A percentile compares a stretch with the other conserved stretches of the same genome.
Conservation (phyloP, 2,113 vertebrate genomes). For the Coptodon bakossiorum region DNA sequence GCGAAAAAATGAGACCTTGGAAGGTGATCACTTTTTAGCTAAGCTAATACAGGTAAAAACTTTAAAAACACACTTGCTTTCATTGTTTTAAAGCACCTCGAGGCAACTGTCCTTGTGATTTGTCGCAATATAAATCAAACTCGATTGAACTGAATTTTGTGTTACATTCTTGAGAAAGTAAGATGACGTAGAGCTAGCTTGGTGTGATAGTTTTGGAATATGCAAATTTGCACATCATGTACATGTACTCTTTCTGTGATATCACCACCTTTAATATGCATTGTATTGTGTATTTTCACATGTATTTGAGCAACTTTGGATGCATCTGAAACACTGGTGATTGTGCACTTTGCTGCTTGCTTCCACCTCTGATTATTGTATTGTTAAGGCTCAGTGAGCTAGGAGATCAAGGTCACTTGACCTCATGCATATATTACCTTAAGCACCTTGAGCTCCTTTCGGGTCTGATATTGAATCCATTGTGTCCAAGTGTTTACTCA, state of each 20-base stretch:
- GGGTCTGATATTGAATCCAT: background rate
- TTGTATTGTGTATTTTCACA: background rate
- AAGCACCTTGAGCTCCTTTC: background rate
- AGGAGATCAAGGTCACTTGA: background rate
- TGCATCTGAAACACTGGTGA: background rate
- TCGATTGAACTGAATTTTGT: fast-evolving
- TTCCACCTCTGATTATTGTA: background rate
- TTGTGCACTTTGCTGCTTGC: background rate
- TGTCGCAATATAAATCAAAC: background rate
- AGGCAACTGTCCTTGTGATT: background rate
- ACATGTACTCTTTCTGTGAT: background rate
- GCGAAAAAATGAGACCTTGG: fast-evolving
- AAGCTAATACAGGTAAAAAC: background rate
- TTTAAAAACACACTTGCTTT: background rate
- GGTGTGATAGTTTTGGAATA: background rate
- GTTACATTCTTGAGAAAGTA: background rate
- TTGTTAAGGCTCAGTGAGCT: background rate
- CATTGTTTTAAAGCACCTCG: background rate
- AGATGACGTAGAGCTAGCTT: background rate
- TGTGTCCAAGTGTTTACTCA: background rate
- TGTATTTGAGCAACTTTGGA: background rate
- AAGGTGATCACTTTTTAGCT: background rate
- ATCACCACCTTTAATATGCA: background rate
- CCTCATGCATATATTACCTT: background rate
- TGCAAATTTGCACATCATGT: background rate